These are phyloP conservation scores for Ceramica pisi DNA, from an alignment of 2,888 invertebrate species.

Conservation along the genomic window DNA sequence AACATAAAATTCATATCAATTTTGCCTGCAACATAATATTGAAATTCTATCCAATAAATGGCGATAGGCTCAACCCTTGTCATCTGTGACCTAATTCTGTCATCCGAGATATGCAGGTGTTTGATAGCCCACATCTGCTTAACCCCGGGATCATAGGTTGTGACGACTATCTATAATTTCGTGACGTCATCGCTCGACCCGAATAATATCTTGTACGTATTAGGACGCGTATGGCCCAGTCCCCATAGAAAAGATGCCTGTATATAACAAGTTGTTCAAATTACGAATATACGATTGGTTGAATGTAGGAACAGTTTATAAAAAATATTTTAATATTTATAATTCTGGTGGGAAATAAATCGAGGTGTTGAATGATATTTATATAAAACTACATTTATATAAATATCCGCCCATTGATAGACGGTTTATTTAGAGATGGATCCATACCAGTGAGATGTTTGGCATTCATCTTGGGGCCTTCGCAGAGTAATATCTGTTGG, in stretches of 20 bases:
- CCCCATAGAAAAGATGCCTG: not conserved
- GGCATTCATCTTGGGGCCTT: constrained; percentile 38
- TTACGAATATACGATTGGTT: not conserved
- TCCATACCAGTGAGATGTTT: constrained; percentile 25
- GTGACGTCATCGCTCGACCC: not conserved
- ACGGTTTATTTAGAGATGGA: constrained; percentile 42
- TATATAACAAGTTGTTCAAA: not conserved
- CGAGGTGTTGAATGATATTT: constrained; percentile 18
- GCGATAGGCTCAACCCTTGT: constrained; percentile 2
- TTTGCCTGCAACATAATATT: not conserved
- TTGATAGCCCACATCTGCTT: constrained; percentile 18
- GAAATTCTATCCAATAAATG: constrained; percentile 1
- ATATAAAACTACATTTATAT: constrained; percentile 1
- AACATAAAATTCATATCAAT: not conserved
- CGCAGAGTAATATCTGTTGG: constrained; percentile 14
- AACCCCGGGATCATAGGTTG: constrained; percentile 22
- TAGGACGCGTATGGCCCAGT: not conserved
- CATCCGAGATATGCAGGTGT: constrained; percentile 29
- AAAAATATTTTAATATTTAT: not conserved
- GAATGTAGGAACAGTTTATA: not conserved
- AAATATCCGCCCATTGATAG: constrained; percentile 23
- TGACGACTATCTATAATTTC: constrained; percentile 13
- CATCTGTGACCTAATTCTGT: constrained; percentile 30
- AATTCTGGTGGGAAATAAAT: not conserved
- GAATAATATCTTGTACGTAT: not conserved